These are phyloP conservation scores for Aradus depressus DNA, from an alignment of 2,888 invertebrate species.

Conservation along the genomic window DNA sequence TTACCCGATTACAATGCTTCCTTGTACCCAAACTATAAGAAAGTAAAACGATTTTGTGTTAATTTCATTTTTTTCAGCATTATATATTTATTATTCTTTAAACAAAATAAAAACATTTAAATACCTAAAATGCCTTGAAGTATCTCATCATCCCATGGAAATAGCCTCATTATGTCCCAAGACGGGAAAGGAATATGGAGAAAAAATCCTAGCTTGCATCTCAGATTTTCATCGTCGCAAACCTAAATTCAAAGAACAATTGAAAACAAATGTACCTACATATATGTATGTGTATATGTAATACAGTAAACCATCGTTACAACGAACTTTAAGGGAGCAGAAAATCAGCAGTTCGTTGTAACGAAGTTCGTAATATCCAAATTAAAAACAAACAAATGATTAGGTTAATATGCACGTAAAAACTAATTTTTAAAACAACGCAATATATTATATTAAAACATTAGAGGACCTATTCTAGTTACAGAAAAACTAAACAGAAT, in stretches of 20 bases:
- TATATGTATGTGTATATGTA: neutral
- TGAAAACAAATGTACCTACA: neutral
- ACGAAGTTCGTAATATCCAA: no score
- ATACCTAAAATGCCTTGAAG: conserved; percentile 40
- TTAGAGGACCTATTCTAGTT: no score
- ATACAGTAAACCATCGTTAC: no score
- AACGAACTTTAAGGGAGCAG: no score
- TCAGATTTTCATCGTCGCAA: conserved; percentile 36
- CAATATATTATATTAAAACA: no score
- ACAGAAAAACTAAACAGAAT: no score
- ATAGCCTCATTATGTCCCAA: conserved; percentile 40
- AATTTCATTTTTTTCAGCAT: neutral
- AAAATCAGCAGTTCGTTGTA: no score
- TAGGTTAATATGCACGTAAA: no score
- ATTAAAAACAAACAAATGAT: no score
- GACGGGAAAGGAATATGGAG: conserved; percentile 44
- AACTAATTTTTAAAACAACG: no score
- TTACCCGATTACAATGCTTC: neutral
- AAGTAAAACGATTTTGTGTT: neutral
- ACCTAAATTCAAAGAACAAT: conserved; percentile 29
- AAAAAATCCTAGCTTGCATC: conserved; percentile 41
- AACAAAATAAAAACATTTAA: neutral
- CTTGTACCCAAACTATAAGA: neutral
- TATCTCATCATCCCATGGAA: conserved; percentile 40
- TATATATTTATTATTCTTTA: no score